A percentile compares a stretch with the other conserved stretches of the same genome.
Evolutionary conservation across 2,888 invertebrate genomes (phyloP).

Genomic region (Helicoverpa assulta): DNA sequence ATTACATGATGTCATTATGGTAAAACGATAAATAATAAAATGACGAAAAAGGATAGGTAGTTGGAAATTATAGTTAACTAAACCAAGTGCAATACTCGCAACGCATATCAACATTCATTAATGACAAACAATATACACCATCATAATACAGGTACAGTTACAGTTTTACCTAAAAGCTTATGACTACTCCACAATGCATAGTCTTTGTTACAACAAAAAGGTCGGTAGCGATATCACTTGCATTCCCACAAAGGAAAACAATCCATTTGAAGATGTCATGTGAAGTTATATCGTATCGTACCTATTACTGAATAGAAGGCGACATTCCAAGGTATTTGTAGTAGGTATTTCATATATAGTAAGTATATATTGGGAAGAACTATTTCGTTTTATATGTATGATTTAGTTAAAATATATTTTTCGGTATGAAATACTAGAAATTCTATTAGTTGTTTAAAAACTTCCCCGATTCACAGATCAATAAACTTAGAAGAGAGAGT

Average conservation of each 20-base stretch:
- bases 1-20: too few relatives aligned
- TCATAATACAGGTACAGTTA: too few relatives aligned
- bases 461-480: background rate
- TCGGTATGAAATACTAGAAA: too few relatives aligned
- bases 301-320: background rate
- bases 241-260: slow-evolving; percentile 40
- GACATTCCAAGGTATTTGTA: background rate
- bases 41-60: too few relatives aligned
- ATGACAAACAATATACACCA: too few relatives aligned
- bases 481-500: slow-evolving; percentile 30
- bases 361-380: background rate
- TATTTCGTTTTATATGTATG: too few relatives aligned
- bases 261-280: slow-evolving; percentile 44
- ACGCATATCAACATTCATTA: too few relatives aligned
- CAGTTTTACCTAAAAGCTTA: slow-evolving; percentile 8
- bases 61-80: too few relatives aligned
- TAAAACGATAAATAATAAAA: too few relatives aligned
- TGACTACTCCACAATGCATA: slow-evolving; percentile 21
- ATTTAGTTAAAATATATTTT: too few relatives aligned
- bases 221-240: slow-evolving; percentile 23
- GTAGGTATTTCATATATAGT: background rate
- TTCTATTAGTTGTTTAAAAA: too few relatives aligned
- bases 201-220: slow-evolving; percentile 18
- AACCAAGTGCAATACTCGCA: too few relatives aligned
- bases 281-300: slow-evolving; percentile 6